phyloP scores from a whole-genome alignment of 1,140 invertebrate species.

The Helicorthomorpha holstii region DNA sequence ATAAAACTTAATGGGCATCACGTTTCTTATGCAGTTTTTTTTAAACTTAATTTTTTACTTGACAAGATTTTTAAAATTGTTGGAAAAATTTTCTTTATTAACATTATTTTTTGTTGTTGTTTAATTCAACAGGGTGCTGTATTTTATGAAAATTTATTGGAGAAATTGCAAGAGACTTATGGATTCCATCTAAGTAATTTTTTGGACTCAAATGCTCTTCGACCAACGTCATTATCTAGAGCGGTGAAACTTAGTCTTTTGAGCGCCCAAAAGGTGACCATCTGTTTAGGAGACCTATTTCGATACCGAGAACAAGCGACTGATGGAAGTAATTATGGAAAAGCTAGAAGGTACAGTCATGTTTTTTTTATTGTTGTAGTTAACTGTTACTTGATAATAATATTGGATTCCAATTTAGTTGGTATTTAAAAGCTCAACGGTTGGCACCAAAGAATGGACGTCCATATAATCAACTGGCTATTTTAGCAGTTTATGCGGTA shows the following conservation, averaged over 20 bases:
- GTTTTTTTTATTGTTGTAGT: background rate
- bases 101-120: constrained; percentile 8
- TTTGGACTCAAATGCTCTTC: constrained; percentile 24
- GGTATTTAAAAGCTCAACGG: constrained; percentile 83
- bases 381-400: background rate
- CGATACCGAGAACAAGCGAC: constrained; percentile 69
- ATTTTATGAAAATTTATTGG: constrained; percentile 59
- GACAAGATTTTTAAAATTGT: too few relatives aligned
- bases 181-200: constrained; percentile 51
- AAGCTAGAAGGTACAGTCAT: constrained; percentile 40
- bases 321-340: constrained; percentile 64
- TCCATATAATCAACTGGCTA: constrained; percentile 87
- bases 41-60: too few relatives aligned
- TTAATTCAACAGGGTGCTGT: constrained; percentile 35
- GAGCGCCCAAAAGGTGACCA: constrained; percentile 66
- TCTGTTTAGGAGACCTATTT: constrained; percentile 78
- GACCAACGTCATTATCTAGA: constrained; percentile 41
- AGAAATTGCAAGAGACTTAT: constrained; percentile 51
- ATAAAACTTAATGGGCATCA: too few relatives aligned
- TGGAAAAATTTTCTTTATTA: background rate
- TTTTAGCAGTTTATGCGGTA: constrained; percentile 75
- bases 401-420: constrained; percentile 35
- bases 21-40: too few relatives aligned
- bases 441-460: constrained; percentile 86
- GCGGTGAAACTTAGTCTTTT: constrained; percentile 56